Evolutionary conservation across 2,888 invertebrate genomes (phyloP).

Genomic region (Drosophila mimetica): DNA sequence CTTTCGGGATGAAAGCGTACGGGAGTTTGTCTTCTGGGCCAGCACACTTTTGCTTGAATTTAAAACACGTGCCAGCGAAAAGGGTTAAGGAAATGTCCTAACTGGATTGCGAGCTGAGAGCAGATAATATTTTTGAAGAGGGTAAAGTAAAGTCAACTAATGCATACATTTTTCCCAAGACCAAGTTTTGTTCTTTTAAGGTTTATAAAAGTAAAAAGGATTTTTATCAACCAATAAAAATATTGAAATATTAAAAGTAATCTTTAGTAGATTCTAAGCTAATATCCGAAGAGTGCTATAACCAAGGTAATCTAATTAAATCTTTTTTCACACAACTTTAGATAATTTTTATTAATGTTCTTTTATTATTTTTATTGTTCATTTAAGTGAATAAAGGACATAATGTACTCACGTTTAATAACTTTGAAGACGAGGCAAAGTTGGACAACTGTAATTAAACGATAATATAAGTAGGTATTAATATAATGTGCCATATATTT

Average conservation of each 20-base stretch:
- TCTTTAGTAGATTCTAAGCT: neutral
- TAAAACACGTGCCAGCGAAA: slow-evolving; percentile 32
- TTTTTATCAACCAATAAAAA: neutral
- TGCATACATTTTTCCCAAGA: neutral
- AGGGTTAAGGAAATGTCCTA: slow-evolving; percentile 20
- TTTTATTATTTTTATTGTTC: no score
- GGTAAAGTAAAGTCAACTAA: slow-evolving; percentile 5
- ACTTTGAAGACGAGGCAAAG: neutral
- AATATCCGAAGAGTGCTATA: no score
- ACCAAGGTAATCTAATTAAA: no score
- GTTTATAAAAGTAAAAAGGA: neutral
- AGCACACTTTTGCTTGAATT: slow-evolving; percentile 1
- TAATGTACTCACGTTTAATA: neutral
- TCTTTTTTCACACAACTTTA: no score
- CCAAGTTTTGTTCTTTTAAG: neutral
- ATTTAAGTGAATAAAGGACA: no score
- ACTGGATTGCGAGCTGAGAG: slow-evolving; percentile 6
- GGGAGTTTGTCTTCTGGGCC: neutral
- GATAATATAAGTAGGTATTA: neutral
- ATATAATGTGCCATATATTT: neutral
- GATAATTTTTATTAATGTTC: no score
- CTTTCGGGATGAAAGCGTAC: slow-evolving; percentile 13
- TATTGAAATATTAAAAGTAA: neutral
- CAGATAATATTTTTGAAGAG: slow-evolving; percentile 28
- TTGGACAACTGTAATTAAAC: neutral